A percentile compares a stretch with the other conserved stretches of the same genome.
These are phyloP conservation scores for Heterotilapia buettikoferi DNA, from an alignment of 2,113 vertebrate genomes.

Conservation along the genomic window DNA sequence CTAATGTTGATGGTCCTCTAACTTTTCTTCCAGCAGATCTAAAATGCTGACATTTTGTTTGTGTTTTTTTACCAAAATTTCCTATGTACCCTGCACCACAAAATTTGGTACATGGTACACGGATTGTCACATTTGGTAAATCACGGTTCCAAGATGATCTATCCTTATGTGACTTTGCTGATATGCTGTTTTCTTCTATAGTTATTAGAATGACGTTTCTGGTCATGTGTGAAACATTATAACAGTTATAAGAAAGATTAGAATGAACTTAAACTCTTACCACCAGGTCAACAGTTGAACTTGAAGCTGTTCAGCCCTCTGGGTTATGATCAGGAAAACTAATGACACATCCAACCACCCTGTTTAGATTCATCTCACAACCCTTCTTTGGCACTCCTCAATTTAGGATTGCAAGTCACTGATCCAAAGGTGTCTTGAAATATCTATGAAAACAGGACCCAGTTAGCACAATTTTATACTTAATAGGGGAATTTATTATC, in stretches of 20 bases:
- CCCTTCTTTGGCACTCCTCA: background rate
- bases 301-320: fast-evolving
- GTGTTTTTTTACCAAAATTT: background rate
- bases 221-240: background rate
- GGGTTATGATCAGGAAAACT: background rate
- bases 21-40: background rate
- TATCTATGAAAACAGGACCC: background rate
- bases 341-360: background rate
- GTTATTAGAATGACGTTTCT: background rate
- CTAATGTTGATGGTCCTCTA: background rate
- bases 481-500: background rate
- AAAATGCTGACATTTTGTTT: background rate
- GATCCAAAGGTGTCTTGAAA: background rate
- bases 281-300: background rate
- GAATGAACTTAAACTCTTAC: background rate
- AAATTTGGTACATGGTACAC: fast-evolving
- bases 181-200: background rate
- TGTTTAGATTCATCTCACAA: background rate
- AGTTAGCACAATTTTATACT: background rate
- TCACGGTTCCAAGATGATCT: background rate
- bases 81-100: background rate
- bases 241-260: background rate
- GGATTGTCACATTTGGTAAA: background rate
- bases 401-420: background rate
- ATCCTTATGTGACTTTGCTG: background rate